phyloP scores from a whole-genome alignment of 2,797 vertebrate genomes.

The Gymnothorax reevesii region DNA sequence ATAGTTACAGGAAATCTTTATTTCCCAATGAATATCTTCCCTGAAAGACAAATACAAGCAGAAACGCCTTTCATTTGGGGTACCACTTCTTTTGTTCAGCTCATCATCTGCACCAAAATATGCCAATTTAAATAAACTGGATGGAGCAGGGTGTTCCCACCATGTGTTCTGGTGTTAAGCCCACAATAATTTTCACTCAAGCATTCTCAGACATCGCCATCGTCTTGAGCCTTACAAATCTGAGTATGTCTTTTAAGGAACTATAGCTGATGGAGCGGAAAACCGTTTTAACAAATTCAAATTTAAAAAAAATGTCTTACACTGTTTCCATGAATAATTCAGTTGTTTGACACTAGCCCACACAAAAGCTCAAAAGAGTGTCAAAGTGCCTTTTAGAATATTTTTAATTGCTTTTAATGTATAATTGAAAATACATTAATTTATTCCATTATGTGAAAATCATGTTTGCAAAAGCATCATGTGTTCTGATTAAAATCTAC shows the following conservation, averaged over 20 bases:
- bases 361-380: constrained; percentile 4
- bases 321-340: neutral
- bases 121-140: neutral
- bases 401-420: neutral
- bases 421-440: neutral
- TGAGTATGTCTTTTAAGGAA: constrained; percentile 13
- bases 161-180: neutral
- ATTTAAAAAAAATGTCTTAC: neutral
- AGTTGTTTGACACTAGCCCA: neutral
- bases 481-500: neutral
- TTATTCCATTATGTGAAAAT: constrained; percentile 4
- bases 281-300: neutral
- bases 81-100: neutral
- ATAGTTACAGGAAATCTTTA: constrained; percentile 26
- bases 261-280: neutral
- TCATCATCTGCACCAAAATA: neutral
- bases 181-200: neutral
- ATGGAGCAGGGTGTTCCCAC: neutral
- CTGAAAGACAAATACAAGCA: constrained; percentile 21
- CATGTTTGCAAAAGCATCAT: constrained; percentile 9
- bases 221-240: constrained; percentile 8
- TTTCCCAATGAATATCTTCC: neutral
- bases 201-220: constrained; percentile 1
- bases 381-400: constrained; percentile 6
- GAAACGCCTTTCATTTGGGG: constrained; percentile 10